Conservation (phyloP, 1,140 invertebrate genomes). For the Bombyx mandarina region DNA sequence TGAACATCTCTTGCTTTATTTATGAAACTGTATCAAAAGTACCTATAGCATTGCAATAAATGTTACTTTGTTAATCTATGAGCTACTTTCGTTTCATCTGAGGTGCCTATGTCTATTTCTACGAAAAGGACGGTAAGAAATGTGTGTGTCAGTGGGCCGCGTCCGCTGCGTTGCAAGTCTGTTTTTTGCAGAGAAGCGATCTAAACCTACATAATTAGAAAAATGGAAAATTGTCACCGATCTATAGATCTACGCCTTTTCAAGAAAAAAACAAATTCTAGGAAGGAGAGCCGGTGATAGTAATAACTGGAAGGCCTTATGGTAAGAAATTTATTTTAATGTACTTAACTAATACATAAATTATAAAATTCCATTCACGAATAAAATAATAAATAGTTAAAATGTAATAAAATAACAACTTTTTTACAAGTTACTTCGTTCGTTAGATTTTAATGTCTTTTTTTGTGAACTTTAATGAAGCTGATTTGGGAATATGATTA, state of each 20-base stretch:
- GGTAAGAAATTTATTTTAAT: not conserved
- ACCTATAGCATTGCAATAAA: constrained; percentile 44
- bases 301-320: no score
- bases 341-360: not conserved
- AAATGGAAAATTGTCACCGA: constrained; percentile 32
- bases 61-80: constrained; percentile 58
- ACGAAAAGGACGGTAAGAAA: constrained; percentile 66
- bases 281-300: no score
- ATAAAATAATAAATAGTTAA: not conserved
- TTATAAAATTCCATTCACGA: not conserved
- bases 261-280: no score
- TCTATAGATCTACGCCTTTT: not conserved
- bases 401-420: not conserved
- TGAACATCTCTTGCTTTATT: not conserved
- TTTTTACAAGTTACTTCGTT: no score
- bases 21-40: constrained; percentile 5
- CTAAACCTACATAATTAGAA: constrained; percentile 61
- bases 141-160: constrained; percentile 64
- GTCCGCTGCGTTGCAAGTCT: constrained; percentile 41
- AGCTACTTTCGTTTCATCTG: constrained; percentile 66
- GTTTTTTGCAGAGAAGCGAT: constrained; percentile 51
- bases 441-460: no score
- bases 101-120: constrained; percentile 61
- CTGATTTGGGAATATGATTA: no score
- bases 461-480: no score